Percentiles rank a stretch among this genome's conserved stretches.
These are phyloP conservation scores for Drosophila subsilvestris DNA, from an alignment of 2,888 invertebrate genomes.

Conservation along the genomic window DNA sequence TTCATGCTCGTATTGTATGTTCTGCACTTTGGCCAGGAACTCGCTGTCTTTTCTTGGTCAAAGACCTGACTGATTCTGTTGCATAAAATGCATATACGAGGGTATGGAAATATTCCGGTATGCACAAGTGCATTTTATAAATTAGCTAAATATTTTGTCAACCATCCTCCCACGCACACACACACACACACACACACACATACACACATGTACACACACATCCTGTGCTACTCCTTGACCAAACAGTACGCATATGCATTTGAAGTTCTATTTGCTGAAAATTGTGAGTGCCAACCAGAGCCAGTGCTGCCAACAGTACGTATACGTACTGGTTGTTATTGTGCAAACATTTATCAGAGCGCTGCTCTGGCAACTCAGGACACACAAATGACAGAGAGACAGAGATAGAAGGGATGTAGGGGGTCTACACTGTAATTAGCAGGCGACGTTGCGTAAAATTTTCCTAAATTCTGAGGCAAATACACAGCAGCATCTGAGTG, in stretches of 20 bases:
- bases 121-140: constrained; percentile 61
- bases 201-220: constrained; percentile 18
- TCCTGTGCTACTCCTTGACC: constrained; percentile 15
- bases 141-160: constrained; percentile 73
- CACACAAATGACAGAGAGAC: neutral
- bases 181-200: constrained; percentile 1
- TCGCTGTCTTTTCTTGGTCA: constrained; percentile 37
- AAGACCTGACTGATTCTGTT: constrained; percentile 12
- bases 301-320: constrained; percentile 22
- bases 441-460: constrained; percentile 56
- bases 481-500: constrained; percentile 13
- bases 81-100: neutral
- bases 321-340: constrained; percentile 34
- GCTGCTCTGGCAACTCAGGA: no score
- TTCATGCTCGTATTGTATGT: constrained; percentile 52
- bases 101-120: neutral
- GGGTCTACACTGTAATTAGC: constrained; percentile 55
- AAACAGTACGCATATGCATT: constrained; percentile 45
- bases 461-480: constrained; percentile 50
- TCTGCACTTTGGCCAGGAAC: constrained; percentile 45
- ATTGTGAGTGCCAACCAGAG: constrained; percentile 39
- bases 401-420: neutral
- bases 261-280: constrained; percentile 55
- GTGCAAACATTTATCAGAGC: constrained; percentile 44
- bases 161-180: neutral